A percentile compares a stretch with the other conserved stretches of the same genome.
Conservation (phyloP, 2,797 vertebrate genomes). For the Manis javanica region DNA sequence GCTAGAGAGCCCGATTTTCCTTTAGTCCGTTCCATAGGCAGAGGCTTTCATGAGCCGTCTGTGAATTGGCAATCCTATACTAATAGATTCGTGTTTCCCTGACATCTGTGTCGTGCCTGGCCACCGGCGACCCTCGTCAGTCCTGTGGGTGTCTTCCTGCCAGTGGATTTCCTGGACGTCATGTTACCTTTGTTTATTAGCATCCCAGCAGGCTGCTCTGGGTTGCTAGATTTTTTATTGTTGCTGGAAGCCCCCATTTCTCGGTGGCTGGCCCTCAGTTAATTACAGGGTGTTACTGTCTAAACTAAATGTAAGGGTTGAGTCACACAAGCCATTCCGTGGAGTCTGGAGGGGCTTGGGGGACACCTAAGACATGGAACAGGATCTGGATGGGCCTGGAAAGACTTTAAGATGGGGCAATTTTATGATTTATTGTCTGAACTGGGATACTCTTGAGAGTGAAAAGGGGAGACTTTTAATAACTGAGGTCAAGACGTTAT, state of each 20-base stretch:
- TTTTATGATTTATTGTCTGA: background rate
- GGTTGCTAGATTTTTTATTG: background rate
- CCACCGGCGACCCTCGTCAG: background rate
- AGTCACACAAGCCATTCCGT: background rate
- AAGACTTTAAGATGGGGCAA: background rate
- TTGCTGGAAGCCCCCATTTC: background rate
- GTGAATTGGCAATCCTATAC: background rate
- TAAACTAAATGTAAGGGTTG: background rate
- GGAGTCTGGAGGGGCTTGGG: background rate
- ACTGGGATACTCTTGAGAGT: background rate
- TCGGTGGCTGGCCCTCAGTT: background rate
- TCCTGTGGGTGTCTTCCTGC: background rate
- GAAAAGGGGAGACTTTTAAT: background rate
- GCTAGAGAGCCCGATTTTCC: background rate
- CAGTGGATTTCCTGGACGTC: background rate
- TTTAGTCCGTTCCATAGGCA: background rate
- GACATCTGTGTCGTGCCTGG: background rate
- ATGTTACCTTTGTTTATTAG: background rate
- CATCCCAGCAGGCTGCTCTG: background rate
- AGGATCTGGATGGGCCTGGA: background rate
- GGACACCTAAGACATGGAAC: background rate
- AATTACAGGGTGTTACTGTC: background rate
- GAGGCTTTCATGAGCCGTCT: conserved; percentile 28
- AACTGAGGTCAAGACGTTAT: background rate
- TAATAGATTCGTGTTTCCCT: background rate